Evolutionary conservation across 2,113 vertebrate genomes (phyloP).

Genomic region (Stomatorhinus ivindoensis): DNA sequence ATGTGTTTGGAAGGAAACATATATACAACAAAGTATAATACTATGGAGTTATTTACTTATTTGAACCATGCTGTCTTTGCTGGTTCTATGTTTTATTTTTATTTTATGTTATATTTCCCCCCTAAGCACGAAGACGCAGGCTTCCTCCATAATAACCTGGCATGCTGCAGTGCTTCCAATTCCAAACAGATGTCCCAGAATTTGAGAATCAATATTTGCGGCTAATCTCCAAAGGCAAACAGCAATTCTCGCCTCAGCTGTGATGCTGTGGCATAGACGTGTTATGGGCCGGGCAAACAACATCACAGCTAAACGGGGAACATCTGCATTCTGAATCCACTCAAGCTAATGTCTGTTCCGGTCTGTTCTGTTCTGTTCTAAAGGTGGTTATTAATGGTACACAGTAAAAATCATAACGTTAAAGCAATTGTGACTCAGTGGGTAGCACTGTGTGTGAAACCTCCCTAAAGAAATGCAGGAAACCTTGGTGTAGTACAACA

Average conservation of each 20-base stretch:
- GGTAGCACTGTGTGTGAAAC: neutral
- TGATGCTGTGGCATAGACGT: neutral
- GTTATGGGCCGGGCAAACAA: neutral
- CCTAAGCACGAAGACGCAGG: neutral
- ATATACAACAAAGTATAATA: neutral
- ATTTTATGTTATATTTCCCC: neutral
- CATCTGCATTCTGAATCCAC: neutral
- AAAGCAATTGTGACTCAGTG: neutral
- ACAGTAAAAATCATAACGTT: neutral
- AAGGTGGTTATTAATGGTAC: neutral
- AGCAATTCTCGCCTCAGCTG: neutral
- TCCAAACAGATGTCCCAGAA: slow-evolving; percentile 7
- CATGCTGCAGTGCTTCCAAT: neutral
- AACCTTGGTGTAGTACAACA: neutral
- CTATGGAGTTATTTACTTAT: neutral
- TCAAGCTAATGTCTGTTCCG: neutral
- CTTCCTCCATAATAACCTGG: neutral
- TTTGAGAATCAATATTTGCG: neutral
- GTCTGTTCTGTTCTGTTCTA: neutral
- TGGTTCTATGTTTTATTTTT: neutral
- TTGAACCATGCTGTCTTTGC: neutral
- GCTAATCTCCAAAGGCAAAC: slow-evolving; percentile 5
- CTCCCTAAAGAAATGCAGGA: neutral
- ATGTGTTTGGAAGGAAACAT: neutral
- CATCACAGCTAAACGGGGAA: neutral